Base-by-base conservation (phyloP, 2,888 invertebrate genomes). In the Caenorhabditis uteleia region DNA sequence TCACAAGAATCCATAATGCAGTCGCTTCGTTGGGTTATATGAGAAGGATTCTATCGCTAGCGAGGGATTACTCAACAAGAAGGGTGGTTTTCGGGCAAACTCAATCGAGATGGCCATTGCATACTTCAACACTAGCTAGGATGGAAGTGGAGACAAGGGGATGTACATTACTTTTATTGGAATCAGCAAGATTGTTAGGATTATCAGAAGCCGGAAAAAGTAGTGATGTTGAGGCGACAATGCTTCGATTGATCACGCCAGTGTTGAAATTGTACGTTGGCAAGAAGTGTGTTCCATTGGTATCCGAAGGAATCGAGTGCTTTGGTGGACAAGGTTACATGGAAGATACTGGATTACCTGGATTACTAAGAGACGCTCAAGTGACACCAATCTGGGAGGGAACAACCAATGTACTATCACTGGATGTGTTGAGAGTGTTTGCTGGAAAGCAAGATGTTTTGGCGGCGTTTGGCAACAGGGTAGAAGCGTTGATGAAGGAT, bases 251-350 rank as follows among this genome's bases (percentile, higher is more conserved):
- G 14, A 70, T 88, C 54, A 87, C 86, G n/a, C 88, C 88, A 3
- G 73, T 88, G 2, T 74, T 84, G 14, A 88, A 88, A 76, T 80
- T 88, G 18, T 88, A 86, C 79, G 86, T 86, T 25, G 87, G 85
- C 3, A 88, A 88, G 78, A 84, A 85, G 82, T 85, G 85, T 84
- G 83, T 88, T 66, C 74, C 83, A 2, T 84, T 86, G 1, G 78
- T 84, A 10, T 87, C 87, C 21, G 88, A 88, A 78, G 87, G 87
- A 0, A 77, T 86, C 38, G 88, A 88, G 77, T 83, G 85, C 58
- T 87, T 88, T 80, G 88, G 88, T 33, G 88, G 88, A 14, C 87
- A 86, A 78, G 88, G 88, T 16, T 88, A 87, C 77, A 86, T 88
- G 66, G 88, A 88, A 75, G 87, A 87, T 64, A 87, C 87, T 7